These are phyloP conservation scores for Bactericera cockerelli DNA, from an alignment of 1,140 invertebrate genomes.

Conservation along the genomic window DNA sequence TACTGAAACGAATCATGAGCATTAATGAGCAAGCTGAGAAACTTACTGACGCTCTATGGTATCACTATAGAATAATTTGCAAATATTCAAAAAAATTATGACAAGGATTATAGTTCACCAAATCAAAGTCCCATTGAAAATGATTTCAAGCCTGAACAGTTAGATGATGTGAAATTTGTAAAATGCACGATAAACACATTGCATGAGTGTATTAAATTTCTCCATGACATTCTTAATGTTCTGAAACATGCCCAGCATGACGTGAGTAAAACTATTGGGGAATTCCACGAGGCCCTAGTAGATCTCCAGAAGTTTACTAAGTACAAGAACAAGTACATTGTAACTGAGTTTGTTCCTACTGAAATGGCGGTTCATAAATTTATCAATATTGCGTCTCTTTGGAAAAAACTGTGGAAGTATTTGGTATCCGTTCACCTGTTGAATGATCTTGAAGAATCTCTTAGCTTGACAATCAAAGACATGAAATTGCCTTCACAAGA, in stretches of 20 bases:
- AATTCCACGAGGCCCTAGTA: not conserved
- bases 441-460: not conserved
- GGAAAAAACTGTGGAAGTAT: conserved; percentile 6
- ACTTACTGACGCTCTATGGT: not conserved
- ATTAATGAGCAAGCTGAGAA: not conserved
- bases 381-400: not conserved
- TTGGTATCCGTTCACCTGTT: not conserved
- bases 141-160: not conserved
- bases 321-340: not conserved
- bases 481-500: not conserved
- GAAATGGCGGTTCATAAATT: not conserved
- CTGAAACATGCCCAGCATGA: not conserved
- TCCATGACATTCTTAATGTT: not conserved
- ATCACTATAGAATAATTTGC: not conserved
- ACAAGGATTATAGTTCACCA: not conserved
- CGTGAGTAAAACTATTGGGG: not conserved
- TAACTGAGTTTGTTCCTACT: not conserved
- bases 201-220: not conserved
- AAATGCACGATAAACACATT: not conserved
- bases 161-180: not conserved
- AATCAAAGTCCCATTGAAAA: not conserved
- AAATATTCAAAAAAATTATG: not conserved
- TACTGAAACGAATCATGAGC: not conserved
- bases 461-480: not conserved
- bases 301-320: conserved; percentile 1